Evolutionary conservation across 2,113 vertebrate species (phyloP).

Genomic region (Pantherophis guttatus): DNA sequence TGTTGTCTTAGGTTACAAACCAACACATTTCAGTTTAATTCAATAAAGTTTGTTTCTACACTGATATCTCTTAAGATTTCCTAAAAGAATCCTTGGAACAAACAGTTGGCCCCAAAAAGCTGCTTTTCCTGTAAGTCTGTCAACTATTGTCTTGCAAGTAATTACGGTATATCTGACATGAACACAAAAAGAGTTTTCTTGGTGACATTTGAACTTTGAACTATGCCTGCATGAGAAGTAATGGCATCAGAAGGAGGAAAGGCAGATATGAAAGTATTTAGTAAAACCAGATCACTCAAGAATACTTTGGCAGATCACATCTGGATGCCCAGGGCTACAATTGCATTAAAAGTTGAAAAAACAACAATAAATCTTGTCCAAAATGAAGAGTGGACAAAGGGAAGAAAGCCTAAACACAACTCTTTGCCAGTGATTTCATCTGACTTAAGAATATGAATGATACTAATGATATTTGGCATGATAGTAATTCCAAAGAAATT

Average conservation of each 20-base stretch:
- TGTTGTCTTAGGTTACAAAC: background rate
- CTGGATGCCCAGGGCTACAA: background rate
- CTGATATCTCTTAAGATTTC: background rate
- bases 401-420: background rate
- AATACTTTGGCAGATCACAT: background rate
- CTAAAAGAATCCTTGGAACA: background rate
- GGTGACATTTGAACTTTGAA: background rate
- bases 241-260: background rate
- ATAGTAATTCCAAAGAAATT: background rate
- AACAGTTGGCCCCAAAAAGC: background rate
- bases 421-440: background rate
- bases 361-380: background rate
- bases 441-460: background rate
- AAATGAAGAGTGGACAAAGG: background rate
- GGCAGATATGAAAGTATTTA: background rate
- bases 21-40: background rate
- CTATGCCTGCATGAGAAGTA: background rate
- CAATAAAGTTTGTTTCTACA: background rate
- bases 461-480: background rate
- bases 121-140: background rate
- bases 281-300: background rate
- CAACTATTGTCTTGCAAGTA: background rate
- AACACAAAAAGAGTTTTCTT: background rate
- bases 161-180: background rate
- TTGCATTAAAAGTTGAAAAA: background rate